Evolutionary conservation across 2,797 vertebrate genomes (phyloP).

Genomic region (Zenarchopterus dispar): DNA sequence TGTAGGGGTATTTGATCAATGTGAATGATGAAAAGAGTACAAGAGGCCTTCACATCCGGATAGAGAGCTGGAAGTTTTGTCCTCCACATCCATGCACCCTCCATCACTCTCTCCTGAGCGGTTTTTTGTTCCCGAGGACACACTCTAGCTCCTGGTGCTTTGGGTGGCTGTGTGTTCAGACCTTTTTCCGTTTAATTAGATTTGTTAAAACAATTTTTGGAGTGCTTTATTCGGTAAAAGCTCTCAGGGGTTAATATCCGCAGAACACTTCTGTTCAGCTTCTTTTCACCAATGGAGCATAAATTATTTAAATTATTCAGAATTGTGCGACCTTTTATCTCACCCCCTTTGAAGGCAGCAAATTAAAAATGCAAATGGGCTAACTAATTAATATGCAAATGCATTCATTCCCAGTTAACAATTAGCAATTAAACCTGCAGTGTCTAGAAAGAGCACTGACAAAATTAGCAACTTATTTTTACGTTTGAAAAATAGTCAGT

Average conservation of each 20-base stretch:
- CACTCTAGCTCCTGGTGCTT: constrained; percentile 79
- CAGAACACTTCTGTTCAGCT: constrained; percentile 99
- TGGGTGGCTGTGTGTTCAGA: constrained; percentile 85
- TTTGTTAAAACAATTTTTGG: constrained; percentile 91
- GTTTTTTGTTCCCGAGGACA: constrained; percentile 80
- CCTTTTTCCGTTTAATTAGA: constrained; percentile 90
- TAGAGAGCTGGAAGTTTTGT: constrained; percentile 75
- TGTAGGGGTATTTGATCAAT: constrained; percentile 80
- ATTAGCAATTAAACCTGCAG: constrained; percentile 99
- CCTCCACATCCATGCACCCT: constrained; percentile 71
- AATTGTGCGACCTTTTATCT: constrained; percentile 99
- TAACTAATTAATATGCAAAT: constrained; percentile 99
- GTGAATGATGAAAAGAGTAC: constrained; percentile 78
- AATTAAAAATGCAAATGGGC: constrained; percentile 99
- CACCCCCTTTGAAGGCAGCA: constrained; percentile 99
- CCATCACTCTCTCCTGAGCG: constrained; percentile 75
- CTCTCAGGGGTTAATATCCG: constrained; percentile 99
- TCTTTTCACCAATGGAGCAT: constrained; percentile 99
- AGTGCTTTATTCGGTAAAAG: constrained; percentile 89
- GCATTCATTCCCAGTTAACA: constrained; percentile 99
- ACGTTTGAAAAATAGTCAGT: constrained; percentile 98
- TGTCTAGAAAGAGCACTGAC: constrained; percentile 99
- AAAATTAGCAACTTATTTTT: constrained; percentile 99
- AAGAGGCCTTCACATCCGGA: constrained; percentile 77
- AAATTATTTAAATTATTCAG: constrained; percentile 99